phyloP scores from a whole-genome alignment of 1,140 invertebrate species.

The Lordiphosa mommai region DNA sequence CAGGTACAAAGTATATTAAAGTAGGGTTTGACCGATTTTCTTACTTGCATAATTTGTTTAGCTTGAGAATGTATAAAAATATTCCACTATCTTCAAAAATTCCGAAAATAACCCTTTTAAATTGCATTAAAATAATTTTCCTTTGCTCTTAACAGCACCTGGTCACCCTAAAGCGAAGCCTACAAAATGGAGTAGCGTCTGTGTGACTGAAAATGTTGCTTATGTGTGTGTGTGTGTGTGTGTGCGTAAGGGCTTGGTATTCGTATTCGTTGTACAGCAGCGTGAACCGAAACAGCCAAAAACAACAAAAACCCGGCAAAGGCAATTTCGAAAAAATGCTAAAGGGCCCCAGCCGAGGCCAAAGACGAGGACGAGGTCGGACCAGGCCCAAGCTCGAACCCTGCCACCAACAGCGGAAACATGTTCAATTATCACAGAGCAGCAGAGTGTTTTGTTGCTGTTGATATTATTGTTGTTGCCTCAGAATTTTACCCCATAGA shows the following conservation, averaged over 20 bases:
- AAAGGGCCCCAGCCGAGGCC: constrained; percentile 36
- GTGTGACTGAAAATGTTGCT: constrained; percentile 12
- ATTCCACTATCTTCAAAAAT: neutral
- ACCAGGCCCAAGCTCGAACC: neutral
- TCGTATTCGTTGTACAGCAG: constrained; percentile 12
- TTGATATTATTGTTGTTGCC: constrained; percentile 10
- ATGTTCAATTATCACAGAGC: constrained; percentile 64
- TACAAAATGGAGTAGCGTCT: constrained; percentile 62
- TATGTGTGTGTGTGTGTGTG: constrained; percentile 24
- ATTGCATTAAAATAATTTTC: neutral
- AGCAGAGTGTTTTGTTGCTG: constrained; percentile 34
- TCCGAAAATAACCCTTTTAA: neutral
- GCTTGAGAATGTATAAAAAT: no score
- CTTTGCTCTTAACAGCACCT: constrained; percentile 13
- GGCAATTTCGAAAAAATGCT: constrained; percentile 61
- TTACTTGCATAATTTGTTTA: no score
- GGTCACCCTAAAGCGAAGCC: constrained; percentile 56
- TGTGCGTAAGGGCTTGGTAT: constrained; percentile 36
- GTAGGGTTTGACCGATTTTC: no score
- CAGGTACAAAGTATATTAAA: no score
- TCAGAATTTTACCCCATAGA: constrained; percentile 44
- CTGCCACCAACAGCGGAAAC: constrained; percentile 47
- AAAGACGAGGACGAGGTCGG: constrained; percentile 23
- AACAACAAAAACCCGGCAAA: constrained; percentile 16
- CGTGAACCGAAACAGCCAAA: constrained; percentile 23